Evolutionary conservation across 2,113 vertebrate species (phyloP).

Genomic region (Nycticryphes semicollaris): DNA sequence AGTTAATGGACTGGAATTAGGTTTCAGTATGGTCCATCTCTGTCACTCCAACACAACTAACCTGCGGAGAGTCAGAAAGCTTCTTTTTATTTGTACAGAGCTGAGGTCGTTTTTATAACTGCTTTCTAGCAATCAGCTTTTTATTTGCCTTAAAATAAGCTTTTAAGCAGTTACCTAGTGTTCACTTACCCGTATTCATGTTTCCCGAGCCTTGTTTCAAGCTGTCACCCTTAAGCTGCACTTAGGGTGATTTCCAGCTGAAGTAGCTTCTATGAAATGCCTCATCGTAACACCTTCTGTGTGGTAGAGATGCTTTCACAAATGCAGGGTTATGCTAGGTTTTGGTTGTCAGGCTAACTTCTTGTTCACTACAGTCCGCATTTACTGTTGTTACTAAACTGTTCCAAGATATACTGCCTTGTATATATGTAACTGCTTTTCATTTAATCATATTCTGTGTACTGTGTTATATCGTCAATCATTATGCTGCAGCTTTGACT

Average conservation of each 20-base stretch:
- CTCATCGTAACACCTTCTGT: slow-evolving; percentile 46
- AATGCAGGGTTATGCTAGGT: slow-evolving; percentile 48
- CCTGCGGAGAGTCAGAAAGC: slow-evolving; percentile 9
- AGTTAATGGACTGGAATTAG: slow-evolving; percentile 64
- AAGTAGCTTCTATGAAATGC: slow-evolving; percentile 52
- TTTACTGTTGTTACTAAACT: slow-evolving; percentile 60
- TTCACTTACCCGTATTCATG: slow-evolving; percentile 53
- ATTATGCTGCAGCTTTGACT: slow-evolving; percentile 56
- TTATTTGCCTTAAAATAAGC: slow-evolving; percentile 83
- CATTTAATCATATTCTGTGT: slow-evolving; percentile 52
- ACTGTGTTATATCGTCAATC: slow-evolving; percentile 54
- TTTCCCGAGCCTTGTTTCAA: slow-evolving; percentile 57
- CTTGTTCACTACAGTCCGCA: slow-evolving; percentile 48
- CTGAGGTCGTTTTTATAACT: slow-evolving; percentile 71
- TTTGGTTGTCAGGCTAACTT: slow-evolving; percentile 65
- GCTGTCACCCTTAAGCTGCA: slow-evolving; percentile 7
- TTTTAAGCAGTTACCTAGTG: slow-evolving; percentile 70
- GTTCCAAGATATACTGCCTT: slow-evolving; percentile 51
- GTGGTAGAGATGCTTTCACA: slow-evolving; percentile 60
- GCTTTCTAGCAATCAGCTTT: slow-evolving; percentile 78
- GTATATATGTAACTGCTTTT: slow-evolving; percentile 61
- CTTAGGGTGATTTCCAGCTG: slow-evolving; percentile 47
- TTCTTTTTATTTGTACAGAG: slow-evolving; percentile 69
- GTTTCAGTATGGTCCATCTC: slow-evolving; percentile 38
- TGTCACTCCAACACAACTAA: slow-evolving; percentile 46